Evolutionary conservation across 2,113 vertebrate species (phyloP), one percentile per base, ranked within the genome.

Genomic region (Tetrax tetrax): DNA sequence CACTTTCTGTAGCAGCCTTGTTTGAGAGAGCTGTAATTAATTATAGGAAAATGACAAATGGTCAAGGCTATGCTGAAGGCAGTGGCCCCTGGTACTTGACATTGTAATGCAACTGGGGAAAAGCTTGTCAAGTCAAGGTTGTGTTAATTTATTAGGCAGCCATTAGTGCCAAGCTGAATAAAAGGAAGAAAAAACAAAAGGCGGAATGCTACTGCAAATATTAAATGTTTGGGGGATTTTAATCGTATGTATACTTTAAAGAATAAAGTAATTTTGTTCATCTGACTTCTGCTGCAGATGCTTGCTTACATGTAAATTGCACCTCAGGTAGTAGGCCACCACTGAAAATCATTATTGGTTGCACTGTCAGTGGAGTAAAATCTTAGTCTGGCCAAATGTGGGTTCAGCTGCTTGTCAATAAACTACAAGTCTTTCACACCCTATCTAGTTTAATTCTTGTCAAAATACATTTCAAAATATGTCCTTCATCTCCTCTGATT

Each of bases 21-120:
- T 29, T 64, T 86, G 89, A 89, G 89, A 86, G 93, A 81, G 66
- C 96, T 87, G 69, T 97, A 93, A 96, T 97, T 97, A 97, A 97
- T 97, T 97, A 94, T 17, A n/a, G 57, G 80, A 18, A 89, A 84
- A 90, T 96, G 97, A 97, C 91, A 94, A 96, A 95, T 77, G 94
- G 95, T 95, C 91, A 92, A 91, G 93, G 53, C 78, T 85, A 10
- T 87, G 89, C 96, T 91, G 81, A 68, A 64, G 84, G 83, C 94
- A 83, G 24, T 71, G 85, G 83, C 86, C 75, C 75, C 88, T 91
- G 70, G 29, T 90, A 82, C 74, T 80, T 97, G 97, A 91, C 91
- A 90, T 69, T 66, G 92, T 83, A 63, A 90, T 59, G 60, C 65
- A 84, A 54, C 56, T 50, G 71, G 95, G 89, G 78, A 74, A 89